Percentiles rank a stretch among this genome's conserved stretches.
Conservation (phyloP, 2,797 vertebrate genomes). For the Cossypha polioptera region DNA sequence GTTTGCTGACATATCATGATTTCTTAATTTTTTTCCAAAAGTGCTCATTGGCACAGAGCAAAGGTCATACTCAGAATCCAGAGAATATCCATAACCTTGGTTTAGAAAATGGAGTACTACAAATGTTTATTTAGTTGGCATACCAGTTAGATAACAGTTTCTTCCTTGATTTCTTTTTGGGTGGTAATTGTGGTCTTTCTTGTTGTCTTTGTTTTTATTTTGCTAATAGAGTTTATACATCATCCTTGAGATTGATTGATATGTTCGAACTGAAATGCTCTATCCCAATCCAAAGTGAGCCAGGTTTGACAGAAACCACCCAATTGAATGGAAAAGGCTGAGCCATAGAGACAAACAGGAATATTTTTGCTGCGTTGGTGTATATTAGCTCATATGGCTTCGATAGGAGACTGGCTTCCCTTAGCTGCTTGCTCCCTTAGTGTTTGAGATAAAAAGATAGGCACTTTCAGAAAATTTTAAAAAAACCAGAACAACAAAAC, state of each 20-base stretch:
- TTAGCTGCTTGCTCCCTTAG: background rate
- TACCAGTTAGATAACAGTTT: background rate
- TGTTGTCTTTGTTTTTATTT: background rate
- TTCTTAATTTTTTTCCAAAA: accelerated
- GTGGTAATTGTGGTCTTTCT: background rate
- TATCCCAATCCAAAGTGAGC: background rate
- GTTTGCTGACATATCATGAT: background rate
- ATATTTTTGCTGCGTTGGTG: background rate
- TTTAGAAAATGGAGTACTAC: background rate
- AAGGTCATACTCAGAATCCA: background rate
- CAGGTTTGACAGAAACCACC: background rate
- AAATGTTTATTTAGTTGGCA: background rate
- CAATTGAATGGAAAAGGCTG: background rate
- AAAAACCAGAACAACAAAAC: background rate
- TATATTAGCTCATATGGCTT: background rate
- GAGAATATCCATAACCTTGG: background rate
- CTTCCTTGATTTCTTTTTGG: background rate
- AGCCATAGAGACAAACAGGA: background rate
- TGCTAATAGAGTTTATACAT: background rate
- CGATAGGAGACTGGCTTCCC: background rate
- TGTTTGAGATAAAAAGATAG: background rate
- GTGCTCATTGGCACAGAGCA: background rate
- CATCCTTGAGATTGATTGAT: background rate
- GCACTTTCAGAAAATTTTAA: background rate
- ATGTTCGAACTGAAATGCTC: background rate